A percentile compares a stretch with the other conserved stretches of the same genome.
Evolutionary conservation across 2,888 invertebrate genomes (phyloP).

Genomic region (Caenorhabditis wallacei): DNA sequence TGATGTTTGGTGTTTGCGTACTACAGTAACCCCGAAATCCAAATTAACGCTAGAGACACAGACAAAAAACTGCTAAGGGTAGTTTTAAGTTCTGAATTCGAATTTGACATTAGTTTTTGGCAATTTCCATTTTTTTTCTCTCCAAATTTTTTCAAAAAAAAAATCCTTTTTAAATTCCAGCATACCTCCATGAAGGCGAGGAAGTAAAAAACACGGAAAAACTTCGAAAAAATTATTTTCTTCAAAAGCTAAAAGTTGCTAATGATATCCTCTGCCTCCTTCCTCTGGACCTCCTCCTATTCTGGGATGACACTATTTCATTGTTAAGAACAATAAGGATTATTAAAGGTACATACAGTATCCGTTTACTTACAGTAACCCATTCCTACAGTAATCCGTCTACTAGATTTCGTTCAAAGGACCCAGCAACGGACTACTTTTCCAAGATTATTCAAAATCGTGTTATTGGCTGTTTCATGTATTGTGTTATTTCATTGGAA

Average conservation of each 20-base stretch:
- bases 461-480: constrained; percentile 70
- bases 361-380: too few species aligned
- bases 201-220: constrained; percentile 63
- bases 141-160: too few species aligned
- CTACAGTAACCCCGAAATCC: background rate
- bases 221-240: constrained; percentile 58
- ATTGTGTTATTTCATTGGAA: constrained; percentile 77
- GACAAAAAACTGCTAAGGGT: background rate
- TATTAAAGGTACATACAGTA: constrained; percentile 67
- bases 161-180: constrained; percentile 42
- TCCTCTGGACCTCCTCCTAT: constrained; percentile 76
- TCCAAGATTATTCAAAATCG: constrained; percentile 78
- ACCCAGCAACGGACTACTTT: constrained; percentile 60
- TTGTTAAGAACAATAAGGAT: constrained; percentile 57
- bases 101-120: background rate
- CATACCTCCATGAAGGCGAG: constrained; percentile 65
- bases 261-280: constrained; percentile 74
- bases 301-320: constrained; percentile 60
- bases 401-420: constrained; percentile 66
- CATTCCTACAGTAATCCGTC: constrained; percentile 53
- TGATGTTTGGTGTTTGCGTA: constrained; percentile 6
- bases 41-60: background rate
- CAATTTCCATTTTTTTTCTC: too few species aligned
- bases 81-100: background rate
- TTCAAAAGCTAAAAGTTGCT: constrained; percentile 52